A percentile compares a stretch with the other conserved stretches of the same genome.
Evolutionary conservation across 2,797 vertebrate species (phyloP).

Genomic region (Trichosurus vulpecula): DNA sequence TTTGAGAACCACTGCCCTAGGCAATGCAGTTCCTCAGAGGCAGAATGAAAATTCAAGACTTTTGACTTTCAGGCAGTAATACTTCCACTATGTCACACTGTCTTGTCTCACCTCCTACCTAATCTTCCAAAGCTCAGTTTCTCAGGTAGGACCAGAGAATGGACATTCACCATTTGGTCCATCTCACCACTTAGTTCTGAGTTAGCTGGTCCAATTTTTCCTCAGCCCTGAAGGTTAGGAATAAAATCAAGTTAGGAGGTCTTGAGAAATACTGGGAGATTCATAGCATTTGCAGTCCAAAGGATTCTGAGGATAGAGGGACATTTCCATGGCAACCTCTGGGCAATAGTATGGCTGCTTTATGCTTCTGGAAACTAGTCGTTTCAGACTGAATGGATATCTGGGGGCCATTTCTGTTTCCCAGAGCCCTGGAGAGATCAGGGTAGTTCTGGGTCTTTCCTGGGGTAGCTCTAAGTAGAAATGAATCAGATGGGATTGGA

Average conservation of each 20-base stretch:
- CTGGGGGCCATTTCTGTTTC: not conserved
- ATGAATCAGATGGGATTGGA: not conserved
- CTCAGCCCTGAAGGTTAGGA: not conserved
- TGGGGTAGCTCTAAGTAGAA: not conserved
- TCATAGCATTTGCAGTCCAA: not conserved
- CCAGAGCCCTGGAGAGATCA: not conserved
- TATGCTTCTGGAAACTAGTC: not conserved
- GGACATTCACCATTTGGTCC: not conserved
- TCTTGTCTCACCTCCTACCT: not conserved
- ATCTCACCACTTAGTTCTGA: not conserved
- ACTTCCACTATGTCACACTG: not conserved
- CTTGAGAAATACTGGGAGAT: not conserved
- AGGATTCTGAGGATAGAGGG: not conserved
- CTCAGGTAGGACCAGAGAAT: not conserved
- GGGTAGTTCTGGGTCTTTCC: not conserved
- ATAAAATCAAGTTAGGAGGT: not conserved
- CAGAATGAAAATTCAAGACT: slow-evolving; percentile 4
- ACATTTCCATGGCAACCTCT: not conserved
- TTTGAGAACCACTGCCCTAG: not conserved
- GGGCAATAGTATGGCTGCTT: not conserved
- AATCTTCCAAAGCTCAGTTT: not conserved
- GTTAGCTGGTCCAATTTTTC: not conserved
- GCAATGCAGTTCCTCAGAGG: not conserved
- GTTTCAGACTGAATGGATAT: not conserved
- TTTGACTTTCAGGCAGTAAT: not conserved